Conservation (phyloP, 2,888 invertebrate genomes). For the Melieria omissa region DNA sequence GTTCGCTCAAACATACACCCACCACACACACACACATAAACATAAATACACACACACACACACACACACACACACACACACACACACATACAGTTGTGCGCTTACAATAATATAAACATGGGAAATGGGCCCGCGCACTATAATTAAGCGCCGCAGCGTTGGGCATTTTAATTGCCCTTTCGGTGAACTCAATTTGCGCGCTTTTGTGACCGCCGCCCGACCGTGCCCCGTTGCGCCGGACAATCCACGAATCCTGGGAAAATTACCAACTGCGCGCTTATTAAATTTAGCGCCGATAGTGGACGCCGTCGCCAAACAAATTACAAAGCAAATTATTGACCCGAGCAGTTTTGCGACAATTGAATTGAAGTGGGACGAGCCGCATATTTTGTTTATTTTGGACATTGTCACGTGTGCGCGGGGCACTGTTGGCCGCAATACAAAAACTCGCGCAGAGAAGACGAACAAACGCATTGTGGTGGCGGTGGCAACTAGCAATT, state of each 20-base stretch:
- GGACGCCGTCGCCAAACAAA: constrained; percentile 1
- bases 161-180: constrained; percentile 27
- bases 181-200: constrained; percentile 19
- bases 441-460: neutral
- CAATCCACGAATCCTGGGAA: constrained; percentile 20
- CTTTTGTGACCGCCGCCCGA: neutral
- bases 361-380: neutral
- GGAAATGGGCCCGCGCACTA: neutral
- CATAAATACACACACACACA: too few species aligned
- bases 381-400: too few species aligned
- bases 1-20: neutral
- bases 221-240: neutral
- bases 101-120: constrained; percentile 12
- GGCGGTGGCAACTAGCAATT: too few species aligned
- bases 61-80: too few species aligned
- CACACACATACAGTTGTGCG: too few species aligned
- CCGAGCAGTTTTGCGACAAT: neutral
- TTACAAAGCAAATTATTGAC: constrained; percentile 9
- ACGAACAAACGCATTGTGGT: neutral
- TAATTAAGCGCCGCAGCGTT: constrained; percentile 20
- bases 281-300: constrained; percentile 19
- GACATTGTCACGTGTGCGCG: too few species aligned
- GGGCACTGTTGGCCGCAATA: too few species aligned
- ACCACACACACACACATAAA: neutral
- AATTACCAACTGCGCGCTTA: constrained; percentile 24